Evolutionary conservation across 2,113 vertebrate species (phyloP), one percentile per base, ranked within the genome.

Genomic region (Micronycteris hirsuta): DNA sequence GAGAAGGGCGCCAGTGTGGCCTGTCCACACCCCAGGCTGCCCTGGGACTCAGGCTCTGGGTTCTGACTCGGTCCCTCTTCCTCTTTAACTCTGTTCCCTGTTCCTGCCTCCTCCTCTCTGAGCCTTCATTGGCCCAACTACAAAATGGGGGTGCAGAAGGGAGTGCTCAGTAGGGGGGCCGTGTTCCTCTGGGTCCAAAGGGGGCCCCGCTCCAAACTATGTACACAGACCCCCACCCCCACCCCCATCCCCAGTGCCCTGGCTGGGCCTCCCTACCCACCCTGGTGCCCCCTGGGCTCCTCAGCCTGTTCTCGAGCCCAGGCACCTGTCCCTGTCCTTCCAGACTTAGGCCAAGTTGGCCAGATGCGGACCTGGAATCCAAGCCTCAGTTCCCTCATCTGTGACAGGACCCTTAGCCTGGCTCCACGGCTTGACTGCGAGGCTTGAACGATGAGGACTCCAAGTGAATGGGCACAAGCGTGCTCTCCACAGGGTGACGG

Each of bases 1-100:
- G 47, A 36, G 31, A 20, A 31, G 43, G 19, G 11, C 0, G 0
- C 4, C 2, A 4, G 13, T 1, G 1, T 36, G 65, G 31, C 4
- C 54, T 41, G 43, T 2, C 41, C 7, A 22, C 41, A 16, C 47
- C 20, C 4, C 20, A 17, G 33, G 54, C 28, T 26, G 61, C 26
- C 3, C 52, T 33, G 7, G n/a, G 22, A n/a, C 33, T 10, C 54
- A 58, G 54, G 41, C 36, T 26, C 31, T 19, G 41, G 63, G 4
- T 22, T 65, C 86, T 45, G 3, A 47, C 38, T 20, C 3, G 26
- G 36, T 28, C 61, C 24, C 70, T 49, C 3, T 61, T 85, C 22
- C 22, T 82, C 45, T 26, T 10, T 54, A 14, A 28, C 47, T 9
- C 33, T 26, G 6, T 11, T 43, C 20, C 83, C 54, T 45, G 24